phyloP scores from a whole-genome alignment of 2,888 invertebrate genomes.

The Agrilus biguttatus region DNA sequence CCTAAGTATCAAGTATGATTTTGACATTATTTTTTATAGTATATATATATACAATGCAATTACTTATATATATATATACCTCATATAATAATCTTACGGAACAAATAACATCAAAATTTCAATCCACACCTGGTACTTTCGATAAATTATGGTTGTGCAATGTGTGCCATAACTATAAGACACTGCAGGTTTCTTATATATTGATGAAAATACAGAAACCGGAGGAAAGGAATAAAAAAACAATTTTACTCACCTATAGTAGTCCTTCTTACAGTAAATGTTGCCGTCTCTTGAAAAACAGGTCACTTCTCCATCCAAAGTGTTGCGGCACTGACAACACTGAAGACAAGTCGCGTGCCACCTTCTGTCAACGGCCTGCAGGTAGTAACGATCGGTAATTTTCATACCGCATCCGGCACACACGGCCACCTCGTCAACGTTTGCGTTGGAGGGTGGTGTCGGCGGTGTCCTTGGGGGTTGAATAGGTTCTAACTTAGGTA shows the following conservation, averaged over 20 bases:
- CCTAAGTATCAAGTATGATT: too few relatives aligned
- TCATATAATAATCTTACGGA: too few relatives aligned
- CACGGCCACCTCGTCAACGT: constrained; percentile 34
- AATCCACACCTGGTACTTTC: too few relatives aligned
- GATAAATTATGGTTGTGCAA: too few relatives aligned
- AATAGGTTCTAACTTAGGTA: constrained; percentile 39
- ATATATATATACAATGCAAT: too few relatives aligned
- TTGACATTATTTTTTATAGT: too few relatives aligned
- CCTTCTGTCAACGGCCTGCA: constrained; percentile 79
- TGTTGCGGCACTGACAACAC: constrained; percentile 81
- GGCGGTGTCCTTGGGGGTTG: constrained; percentile 36
- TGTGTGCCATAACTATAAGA: too few relatives aligned
- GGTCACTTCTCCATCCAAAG: constrained; percentile 79
- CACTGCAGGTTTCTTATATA: too few relatives aligned
- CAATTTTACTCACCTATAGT: constrained; percentile 66
- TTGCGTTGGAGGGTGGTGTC: constrained; percentile 29
- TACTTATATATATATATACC: too few relatives aligned
- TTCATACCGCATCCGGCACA: constrained; percentile 82
- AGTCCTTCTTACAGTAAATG: constrained; percentile 94
- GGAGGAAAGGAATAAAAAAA: too few relatives aligned
- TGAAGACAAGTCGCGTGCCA: constrained; percentile 89
- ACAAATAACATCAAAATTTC: too few relatives aligned
- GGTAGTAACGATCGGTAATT: constrained; percentile 81
- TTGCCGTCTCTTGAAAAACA: constrained; percentile 87
- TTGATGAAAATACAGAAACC: too few relatives aligned